These are phyloP conservation scores for Cerastoderma edule DNA, from an alignment of 2,888 invertebrate genomes.

Conservation along the genomic window DNA sequence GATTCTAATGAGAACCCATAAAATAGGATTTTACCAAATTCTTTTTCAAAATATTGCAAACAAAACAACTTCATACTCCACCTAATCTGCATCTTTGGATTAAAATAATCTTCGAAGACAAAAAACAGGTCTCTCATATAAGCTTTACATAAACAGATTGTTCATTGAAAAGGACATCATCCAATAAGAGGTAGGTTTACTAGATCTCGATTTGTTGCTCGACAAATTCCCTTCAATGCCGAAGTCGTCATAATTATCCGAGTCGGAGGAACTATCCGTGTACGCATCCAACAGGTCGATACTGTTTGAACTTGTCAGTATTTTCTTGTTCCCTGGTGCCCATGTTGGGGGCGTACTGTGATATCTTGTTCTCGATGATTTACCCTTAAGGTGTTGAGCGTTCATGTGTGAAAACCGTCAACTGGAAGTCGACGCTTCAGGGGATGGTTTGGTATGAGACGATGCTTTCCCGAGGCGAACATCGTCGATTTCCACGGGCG, in stretches of 20 bases:
- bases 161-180: constrained; percentile 48
- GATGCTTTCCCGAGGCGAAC: constrained; percentile 15
- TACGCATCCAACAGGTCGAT: constrained; percentile 53
- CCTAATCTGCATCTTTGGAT: not conserved
- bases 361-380: constrained; percentile 23
- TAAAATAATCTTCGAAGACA: not conserved
- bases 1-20: too few species aligned
- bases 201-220: constrained; percentile 17
- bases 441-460: not conserved
- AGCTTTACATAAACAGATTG: constrained; percentile 42
- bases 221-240: constrained; percentile 49
- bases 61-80: not conserved
- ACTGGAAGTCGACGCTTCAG: constrained; percentile 30
- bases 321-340: constrained; percentile 20
- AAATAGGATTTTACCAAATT: too few species aligned
- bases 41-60: not conserved
- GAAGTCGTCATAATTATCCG: constrained; percentile 33
- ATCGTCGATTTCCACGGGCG: constrained; percentile 34
- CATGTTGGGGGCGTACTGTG: constrained; percentile 33
- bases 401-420: constrained; percentile 63
- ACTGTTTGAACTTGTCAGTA: constrained; percentile 60
- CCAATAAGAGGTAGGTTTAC: constrained; percentile 41
- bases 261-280: constrained; percentile 25
- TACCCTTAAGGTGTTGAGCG: constrained; percentile 48
- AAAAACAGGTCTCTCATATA: not conserved